Evolutionary conservation across 2,888 invertebrate species (phyloP), one percentile per base, ranked within the genome.

Genomic region (Stenichneumon culpator): DNA sequence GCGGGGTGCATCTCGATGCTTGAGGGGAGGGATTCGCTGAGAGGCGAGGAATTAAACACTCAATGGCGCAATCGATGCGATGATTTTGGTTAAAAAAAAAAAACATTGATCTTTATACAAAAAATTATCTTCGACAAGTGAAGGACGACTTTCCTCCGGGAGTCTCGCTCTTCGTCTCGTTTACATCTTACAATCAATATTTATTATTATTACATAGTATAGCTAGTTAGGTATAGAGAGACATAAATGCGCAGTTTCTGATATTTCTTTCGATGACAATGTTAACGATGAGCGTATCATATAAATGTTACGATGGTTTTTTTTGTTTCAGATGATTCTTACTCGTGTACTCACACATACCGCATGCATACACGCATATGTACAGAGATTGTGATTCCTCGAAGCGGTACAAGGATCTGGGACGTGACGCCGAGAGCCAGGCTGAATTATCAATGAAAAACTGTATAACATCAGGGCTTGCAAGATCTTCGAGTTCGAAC

Each of bases 401-500:
- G 72, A 77, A 68, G 74, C 28, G 50, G 22, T 36, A n/a, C 60
- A 36, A 69, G 22, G 28, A 60, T 7, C 25, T 28, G 39, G 9
- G 28, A 50, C 19, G 44, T 19, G 39, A 67, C 54, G 57, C 32
- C 36, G 52, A 11, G 22, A 65, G 19, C 36, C 7, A 22, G 22
- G 57, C 28, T 39, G 72, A 50, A 79, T 63, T 50, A 70, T 22
- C 44, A 80, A 72, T 44, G 60, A 67, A 81, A n/a, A 39, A 73
- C 73, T 57, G 65, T 44, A 47, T 52, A 1, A 36, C n/a, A 2
- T 86, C 82, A 90, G 67, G 90, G 87, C 54, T 78, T 82, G 79
- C 93, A 93, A 60, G 89, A 89, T 81, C 91, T 89, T 84, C 89
- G 87, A 7, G 93, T 93, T 50, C 91, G 91, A 19, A 93, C 92